Base-by-base conservation (phyloP, 1,140 invertebrate genomes). In the Lepidurus packardi region DNA sequence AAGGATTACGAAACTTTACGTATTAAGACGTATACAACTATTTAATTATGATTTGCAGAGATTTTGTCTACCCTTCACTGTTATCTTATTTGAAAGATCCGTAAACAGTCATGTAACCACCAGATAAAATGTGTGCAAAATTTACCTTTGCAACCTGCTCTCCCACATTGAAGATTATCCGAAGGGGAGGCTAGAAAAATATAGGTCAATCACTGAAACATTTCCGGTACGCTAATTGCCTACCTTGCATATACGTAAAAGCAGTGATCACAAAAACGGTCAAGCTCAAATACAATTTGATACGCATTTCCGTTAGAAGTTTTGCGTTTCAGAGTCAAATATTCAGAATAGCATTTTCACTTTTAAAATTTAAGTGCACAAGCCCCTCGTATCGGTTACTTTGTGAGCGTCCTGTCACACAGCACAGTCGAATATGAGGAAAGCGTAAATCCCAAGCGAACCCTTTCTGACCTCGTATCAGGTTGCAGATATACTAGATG, bases 71-170 rank as follows among this genome's bases (percentile, higher is more conserved):
- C 34, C 3, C 34, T 34, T 34, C 34, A 34, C 34, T 34, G 34
- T 34, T 34, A 34, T 34, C 34, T 34, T 34, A 34, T 34, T 34
- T 34, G 34, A 34, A 34, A 34, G 34, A 34, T 34, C 34, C 34
- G 34, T 34, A 4, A 34, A 34, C 34, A 34, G 34, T 34, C 34
- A 34, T 21, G 16, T 65, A 16, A 65, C 16, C 53, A 16, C 53
- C 53, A 65, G 53, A 21, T 65, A 65, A 65, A 16, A 65, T n/a
- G 21, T 65, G 13, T 43, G 83, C 80, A 16, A 47, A 47, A 47
- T 1, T 47, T 47, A 65, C 53, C 53, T 65, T 65, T 65, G 53
- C 53, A 65, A 11, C n/a, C 53, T 21, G n/a, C 13, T 65, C 53
- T 65, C 53, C 53, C 53, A 21, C 53, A 65, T 21, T 65, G 53